Evolutionary conservation across 2,888 invertebrate species (phyloP), one percentile per base, ranked within the genome.

Genomic region (Leuctra nigra): DNA sequence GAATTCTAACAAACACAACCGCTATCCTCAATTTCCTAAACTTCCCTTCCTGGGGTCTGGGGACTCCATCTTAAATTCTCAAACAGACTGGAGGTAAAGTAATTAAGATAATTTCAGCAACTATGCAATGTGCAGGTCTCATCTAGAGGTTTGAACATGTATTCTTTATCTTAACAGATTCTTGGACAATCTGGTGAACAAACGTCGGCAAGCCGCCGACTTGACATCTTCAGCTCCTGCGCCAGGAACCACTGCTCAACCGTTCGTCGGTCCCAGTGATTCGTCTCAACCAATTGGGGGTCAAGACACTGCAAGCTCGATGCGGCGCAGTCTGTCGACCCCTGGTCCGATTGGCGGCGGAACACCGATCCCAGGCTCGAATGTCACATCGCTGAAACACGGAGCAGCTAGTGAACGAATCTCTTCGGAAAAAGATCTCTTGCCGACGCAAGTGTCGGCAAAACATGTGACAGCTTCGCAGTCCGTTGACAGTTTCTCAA

Each of bases 111-210:
- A n/a, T n/a, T n/a, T n/a, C n/a, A n/a, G n/a, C n/a, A n/a, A n/a
- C n/a, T n/a, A n/a, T n/a, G n/a, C n/a, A n/a, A n/a, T n/a, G n/a
- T n/a, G n/a, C n/a, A n/a, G n/a, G n/a, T n/a, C n/a, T n/a, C n/a
- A n/a, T n/a, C n/a, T n/a, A n/a, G n/a, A n/a, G n/a, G n/a, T n/a
- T n/a, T n/a, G n/a, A n/a, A n/a, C n/a, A n/a, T n/a, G n/a, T n/a
- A n/a, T n/a, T n/a, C n/a, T n/a, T n/a, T n/a, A n/a, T n/a, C n/a
- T n/a, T n/a, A 56, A 25, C 57, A 70, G 68, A 58, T 88, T 87
- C 67, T 71, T 87, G 61, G 90, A 91, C 61, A 81, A 81, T 62
- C 75, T 92, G 53, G 83, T 84, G 1, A 84, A 83, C 67, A 85
- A 84, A 67, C 76, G 91, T 55, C 75, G 90, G 18, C 85, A 86